Percentiles rank a stretch among this genome's conserved stretches.
These are phyloP conservation scores for Karalla daura DNA, from an alignment of 2,797 vertebrate species.

Conservation along the genomic window DNA sequence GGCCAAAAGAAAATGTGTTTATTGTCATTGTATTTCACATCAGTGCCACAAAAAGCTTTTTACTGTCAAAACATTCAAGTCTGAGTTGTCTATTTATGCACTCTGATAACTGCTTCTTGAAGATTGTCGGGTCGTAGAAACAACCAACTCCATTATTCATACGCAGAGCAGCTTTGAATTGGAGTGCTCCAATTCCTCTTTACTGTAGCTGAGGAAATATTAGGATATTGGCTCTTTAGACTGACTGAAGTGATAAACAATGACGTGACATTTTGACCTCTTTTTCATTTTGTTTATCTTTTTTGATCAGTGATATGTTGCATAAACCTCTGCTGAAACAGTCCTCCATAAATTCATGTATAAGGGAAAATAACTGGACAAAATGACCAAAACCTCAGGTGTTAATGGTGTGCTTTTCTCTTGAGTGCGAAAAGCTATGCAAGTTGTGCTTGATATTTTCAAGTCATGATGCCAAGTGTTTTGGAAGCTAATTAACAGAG, in stretches of 20 bases:
- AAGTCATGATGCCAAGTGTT: constrained; percentile 19
- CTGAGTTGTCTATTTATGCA: neutral
- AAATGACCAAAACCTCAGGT: neutral
- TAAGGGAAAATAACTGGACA: neutral
- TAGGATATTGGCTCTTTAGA: neutral
- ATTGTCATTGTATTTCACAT: neutral
- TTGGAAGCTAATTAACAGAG: constrained; percentile 35
- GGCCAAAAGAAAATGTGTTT: neutral
- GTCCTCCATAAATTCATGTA: neutral
- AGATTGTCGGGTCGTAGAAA: neutral
- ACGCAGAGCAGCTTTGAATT: neutral
- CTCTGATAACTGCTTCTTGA: neutral
- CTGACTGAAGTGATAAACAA: neutral
- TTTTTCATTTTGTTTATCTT: neutral
- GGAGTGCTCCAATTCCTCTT: neutral
- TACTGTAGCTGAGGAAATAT: neutral
- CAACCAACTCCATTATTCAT: constrained; percentile 10
- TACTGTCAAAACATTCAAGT: neutral
- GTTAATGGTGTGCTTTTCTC: constrained; percentile 1
- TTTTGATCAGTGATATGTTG: neutral
- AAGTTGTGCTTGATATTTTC: constrained; percentile 14
- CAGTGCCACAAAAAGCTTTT: neutral
- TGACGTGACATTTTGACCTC: neutral
- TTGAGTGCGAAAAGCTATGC: neutral
- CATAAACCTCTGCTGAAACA: too few relatives aligned